Base-by-base conservation (phyloP, 2,888 invertebrate genomes). In the Apodemia hepburni region DNA sequence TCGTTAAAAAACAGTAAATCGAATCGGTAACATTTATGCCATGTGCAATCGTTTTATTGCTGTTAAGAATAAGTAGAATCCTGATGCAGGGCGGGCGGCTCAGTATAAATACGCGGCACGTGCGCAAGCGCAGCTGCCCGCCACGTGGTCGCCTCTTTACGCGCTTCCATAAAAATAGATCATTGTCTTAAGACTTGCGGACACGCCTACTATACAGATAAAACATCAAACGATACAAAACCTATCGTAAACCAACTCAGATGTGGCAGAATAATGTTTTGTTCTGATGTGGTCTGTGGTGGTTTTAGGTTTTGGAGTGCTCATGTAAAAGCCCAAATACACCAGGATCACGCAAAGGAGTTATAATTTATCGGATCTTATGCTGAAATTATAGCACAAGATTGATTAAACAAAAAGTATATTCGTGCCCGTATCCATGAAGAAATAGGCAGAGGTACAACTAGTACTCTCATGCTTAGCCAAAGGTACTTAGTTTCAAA, bases 111-210 rank as follows among this genome's bases (percentile, higher is more conserved):
- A 89, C 84, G 71, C 72, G 77, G 83, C 90, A 88, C 90, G 90
- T 88, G 90, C 86, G 87, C 79, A 59, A 62, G 74, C 88, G 84
- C 90, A 91, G 90, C 91, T 89, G 91, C 82, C 82, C 71, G 79
- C 83, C 91, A 91, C 90, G 91, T 91, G 90, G 84, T 83, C 79
- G 80, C 75, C 83, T 83, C 85, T 84, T 84, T 83, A 84, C 85
- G 80, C 77, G 76, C 75, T 73, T 75, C 72, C 75, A 81, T 82
- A 81, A 87, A 90, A 88, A 90, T 90, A 91, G 90, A 89, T 82
- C 85, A 90, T 90, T 90, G 89, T 89, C 90, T 86, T 75, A 74
- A 69, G 68, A 64, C 66, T 73, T 69, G 69, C 71, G 74, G 80
- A 79, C 90, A 88, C 90, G 88, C 90, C 90, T 80, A 87, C 84